Conservation (phyloP, 2,888 invertebrate species). For the Amiota mariae region DNA sequence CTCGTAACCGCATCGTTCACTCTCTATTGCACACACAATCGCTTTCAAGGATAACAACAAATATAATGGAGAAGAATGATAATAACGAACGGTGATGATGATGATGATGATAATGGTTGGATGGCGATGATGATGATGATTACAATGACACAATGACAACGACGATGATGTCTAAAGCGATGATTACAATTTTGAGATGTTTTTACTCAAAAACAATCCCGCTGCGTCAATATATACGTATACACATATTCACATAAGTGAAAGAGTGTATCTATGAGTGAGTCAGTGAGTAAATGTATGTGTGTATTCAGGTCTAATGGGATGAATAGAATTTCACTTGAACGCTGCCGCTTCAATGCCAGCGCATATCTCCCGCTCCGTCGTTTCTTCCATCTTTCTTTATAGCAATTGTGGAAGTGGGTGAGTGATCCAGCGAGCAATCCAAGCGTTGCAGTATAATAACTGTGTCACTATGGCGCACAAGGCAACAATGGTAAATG, state of each 20-base stretch:
- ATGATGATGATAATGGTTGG: not conserved
- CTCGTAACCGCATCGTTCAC: not conserved
- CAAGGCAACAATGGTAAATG: not conserved
- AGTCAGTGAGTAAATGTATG: not conserved
- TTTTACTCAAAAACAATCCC: conserved; percentile 17
- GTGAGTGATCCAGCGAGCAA: not conserved
- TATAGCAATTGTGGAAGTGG: not conserved
- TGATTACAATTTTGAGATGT: not conserved
- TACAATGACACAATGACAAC: not conserved
- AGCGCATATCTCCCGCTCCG: not conserved
- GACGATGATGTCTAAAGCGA: not conserved
- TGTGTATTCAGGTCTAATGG: conserved; percentile 15
- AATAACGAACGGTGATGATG: conserved; percentile 13
- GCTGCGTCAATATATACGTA: not conserved
- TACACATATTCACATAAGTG: no score
- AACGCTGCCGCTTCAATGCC: conserved; percentile 9
- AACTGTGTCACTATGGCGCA: conserved; percentile 21
- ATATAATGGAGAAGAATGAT: not conserved
- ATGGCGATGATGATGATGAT: not conserved
- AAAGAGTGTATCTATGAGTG: not conserved
- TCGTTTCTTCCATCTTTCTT: not conserved
- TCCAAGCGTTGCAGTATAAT: conserved; percentile 25
- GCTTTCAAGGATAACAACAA: not conserved
- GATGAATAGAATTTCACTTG: conserved; percentile 20
- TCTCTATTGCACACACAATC: not conserved